These are phyloP conservation scores for Heteropelma amictum DNA, from an alignment of 2,888 invertebrate species.

Conservation along the genomic window DNA sequence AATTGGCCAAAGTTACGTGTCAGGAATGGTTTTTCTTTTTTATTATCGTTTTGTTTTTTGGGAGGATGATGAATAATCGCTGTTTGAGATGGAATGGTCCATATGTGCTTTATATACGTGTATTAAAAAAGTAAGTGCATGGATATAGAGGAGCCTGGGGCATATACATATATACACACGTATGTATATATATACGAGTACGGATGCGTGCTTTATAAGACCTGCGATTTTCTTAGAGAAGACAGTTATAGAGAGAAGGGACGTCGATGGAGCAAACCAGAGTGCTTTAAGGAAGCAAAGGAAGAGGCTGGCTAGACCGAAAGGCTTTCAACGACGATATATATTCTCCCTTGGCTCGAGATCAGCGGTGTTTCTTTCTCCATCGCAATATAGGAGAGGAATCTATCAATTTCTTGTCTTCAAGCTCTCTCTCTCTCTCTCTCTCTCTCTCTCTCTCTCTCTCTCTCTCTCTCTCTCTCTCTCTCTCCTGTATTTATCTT, in stretches of 20 bases:
- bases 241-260: neutral
- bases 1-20: too few relatives aligned
- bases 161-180: neutral
- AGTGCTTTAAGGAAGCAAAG: constrained; percentile 36
- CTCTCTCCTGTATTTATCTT: too few relatives aligned
- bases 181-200: constrained; percentile 2
- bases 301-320: constrained; percentile 19
- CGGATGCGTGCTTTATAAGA: constrained; percentile 7
- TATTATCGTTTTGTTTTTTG: too few relatives aligned
- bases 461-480: too few relatives aligned
- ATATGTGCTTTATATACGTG: neutral
- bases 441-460: too few relatives aligned
- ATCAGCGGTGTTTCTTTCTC: constrained; percentile 17
- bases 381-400: constrained; percentile 66
- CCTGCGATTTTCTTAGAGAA: constrained; percentile 20
- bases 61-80: too few relatives aligned
- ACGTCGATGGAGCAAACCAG: constrained; percentile 31
- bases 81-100: neutral
- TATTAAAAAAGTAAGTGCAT: neutral
- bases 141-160: neutral
- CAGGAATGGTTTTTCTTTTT: too few relatives aligned
- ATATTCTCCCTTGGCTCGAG: constrained; percentile 43
- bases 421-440: too few relatives aligned
- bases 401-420: constrained; percentile 71
- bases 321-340: constrained; percentile 50